phyloP scores from a whole-genome alignment of 2,113 vertebrate genomes.

The Thalassarche chlororhynchos region DNA sequence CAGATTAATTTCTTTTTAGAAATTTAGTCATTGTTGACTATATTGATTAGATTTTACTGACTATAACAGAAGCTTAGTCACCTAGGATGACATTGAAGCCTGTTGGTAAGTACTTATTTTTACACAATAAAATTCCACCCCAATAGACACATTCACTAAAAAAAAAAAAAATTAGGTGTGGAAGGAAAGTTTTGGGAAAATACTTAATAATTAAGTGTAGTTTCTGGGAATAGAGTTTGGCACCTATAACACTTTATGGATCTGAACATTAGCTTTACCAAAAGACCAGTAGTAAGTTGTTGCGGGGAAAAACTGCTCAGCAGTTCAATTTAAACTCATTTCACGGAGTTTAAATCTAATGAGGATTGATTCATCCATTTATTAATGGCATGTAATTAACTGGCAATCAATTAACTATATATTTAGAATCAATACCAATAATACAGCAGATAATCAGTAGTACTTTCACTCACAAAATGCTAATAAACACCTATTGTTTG shows the following conservation, averaged over 20 bases:
- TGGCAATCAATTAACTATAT: not conserved
- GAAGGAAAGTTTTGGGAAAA: not conserved
- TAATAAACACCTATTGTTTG: not conserved
- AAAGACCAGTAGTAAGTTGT: not conserved
- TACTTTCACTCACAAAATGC: not conserved
- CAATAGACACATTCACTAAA: not conserved
- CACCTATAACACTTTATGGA: not conserved
- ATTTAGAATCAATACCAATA: not conserved
- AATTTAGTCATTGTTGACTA: not conserved
- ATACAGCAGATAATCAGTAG: not conserved
- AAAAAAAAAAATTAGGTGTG: not conserved
- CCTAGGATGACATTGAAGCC: not conserved
- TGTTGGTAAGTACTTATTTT: not conserved
- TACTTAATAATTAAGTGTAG: not conserved
- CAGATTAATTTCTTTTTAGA: not conserved
- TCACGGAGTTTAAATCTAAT: not conserved
- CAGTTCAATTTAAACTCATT: not conserved
- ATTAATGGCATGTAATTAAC: not conserved
- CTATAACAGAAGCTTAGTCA: not conserved
- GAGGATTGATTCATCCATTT: not conserved
- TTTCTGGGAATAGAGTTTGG: not conserved
- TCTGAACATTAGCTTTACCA: not conserved
- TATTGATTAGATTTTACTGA: not conserved
- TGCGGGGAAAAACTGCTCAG: not conserved
- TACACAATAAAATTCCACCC: not conserved